These are phyloP conservation scores for Phlogophora meticulosa DNA, from an alignment of 2,888 invertebrate genomes.

Conservation along the genomic window DNA sequence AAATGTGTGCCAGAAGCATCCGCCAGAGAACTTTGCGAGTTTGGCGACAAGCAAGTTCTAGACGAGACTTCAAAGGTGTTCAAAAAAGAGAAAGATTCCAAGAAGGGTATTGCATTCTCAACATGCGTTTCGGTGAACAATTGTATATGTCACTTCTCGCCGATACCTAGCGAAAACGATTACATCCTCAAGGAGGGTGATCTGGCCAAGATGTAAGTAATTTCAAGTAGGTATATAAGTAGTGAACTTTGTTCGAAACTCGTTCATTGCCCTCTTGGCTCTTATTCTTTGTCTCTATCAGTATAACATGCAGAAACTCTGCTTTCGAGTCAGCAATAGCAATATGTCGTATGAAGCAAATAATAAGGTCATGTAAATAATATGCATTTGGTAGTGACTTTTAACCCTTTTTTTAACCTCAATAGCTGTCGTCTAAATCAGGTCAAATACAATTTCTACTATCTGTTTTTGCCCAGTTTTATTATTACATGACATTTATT, in stretches of 20 bases:
- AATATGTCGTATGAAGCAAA: neutral
- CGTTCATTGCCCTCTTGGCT: slow-evolving; percentile 10
- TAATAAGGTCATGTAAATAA: neutral
- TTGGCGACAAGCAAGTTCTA: slow-evolving; percentile 96
- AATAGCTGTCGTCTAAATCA: slow-evolving; percentile 13
- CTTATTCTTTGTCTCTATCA: slow-evolving; percentile 13
- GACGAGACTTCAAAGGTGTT: slow-evolving; percentile 99
- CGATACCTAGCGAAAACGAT: slow-evolving; percentile 97
- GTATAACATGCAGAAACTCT: neutral
- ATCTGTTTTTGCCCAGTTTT: neutral
- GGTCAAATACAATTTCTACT: slow-evolving; percentile 6
- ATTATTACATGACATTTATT: neutral
- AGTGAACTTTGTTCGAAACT: slow-evolving; percentile 41
- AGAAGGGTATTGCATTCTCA: slow-evolving; percentile 99
- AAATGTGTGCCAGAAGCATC: slow-evolving; percentile 97
- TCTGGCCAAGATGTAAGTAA: slow-evolving; percentile 98
- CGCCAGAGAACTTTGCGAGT: slow-evolving; percentile 97
- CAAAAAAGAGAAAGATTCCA: slow-evolving; percentile 99
- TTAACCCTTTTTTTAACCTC: slow-evolving; percentile 39
- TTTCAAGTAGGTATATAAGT: slow-evolving; percentile 6
- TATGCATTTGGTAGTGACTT: neutral
- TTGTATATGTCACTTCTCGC: slow-evolving; percentile 99
- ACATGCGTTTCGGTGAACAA: slow-evolving; percentile 99
- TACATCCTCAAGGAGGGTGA: slow-evolving; percentile 97
- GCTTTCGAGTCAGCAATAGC: neutral